These are phyloP conservation scores for Semicossyphus pulcher DNA, from an alignment of 2,113 vertebrate genomes.

Conservation along the genomic window DNA sequence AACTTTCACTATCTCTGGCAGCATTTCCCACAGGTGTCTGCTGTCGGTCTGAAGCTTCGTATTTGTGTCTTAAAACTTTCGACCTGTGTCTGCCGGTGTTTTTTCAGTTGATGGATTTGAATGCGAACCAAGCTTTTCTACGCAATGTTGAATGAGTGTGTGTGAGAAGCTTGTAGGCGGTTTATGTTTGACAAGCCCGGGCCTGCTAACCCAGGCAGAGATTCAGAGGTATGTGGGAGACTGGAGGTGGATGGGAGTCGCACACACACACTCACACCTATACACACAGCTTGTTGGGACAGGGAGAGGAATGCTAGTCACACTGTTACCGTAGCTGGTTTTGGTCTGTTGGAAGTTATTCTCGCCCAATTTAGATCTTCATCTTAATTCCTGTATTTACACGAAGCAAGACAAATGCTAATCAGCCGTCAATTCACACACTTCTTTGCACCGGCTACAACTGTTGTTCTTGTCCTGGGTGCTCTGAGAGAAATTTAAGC, in stretches of 20 bases:
- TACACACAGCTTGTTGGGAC: constrained; percentile 73
- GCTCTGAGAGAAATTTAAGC: no score
- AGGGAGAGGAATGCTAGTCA: constrained; percentile 76
- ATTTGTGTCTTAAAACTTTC: not conserved
- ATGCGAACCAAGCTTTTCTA: constrained; percentile 35
- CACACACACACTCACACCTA: constrained; percentile 36
- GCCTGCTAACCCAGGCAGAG: constrained; percentile 62
- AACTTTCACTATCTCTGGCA: constrained; percentile 8
- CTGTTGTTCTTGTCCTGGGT: not conserved
- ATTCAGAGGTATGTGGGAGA: constrained; percentile 70
- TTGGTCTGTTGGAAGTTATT: constrained; percentile 64
- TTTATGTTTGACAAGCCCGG: constrained; percentile 68
- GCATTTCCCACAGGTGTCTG: constrained; percentile 11
- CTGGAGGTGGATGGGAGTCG: constrained; percentile 43
- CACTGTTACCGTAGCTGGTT: constrained; percentile 49
- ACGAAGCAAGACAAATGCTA: constrained; percentile 15
- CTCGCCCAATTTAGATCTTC: constrained; percentile 56
- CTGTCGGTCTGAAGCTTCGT: not conserved
- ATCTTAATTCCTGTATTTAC: constrained; percentile 56
- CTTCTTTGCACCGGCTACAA: not conserved
- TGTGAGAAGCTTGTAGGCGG: constrained; percentile 61
- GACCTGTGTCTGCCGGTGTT: constrained; percentile 35
- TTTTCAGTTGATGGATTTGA: constrained; percentile 48
- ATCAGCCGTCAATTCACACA: constrained; percentile 16
- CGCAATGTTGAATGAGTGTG: constrained; percentile 47